Percentiles rank a stretch among this genome's conserved stretches.
Evolutionary conservation across 2,797 vertebrate species (phyloP).

Genomic region (Lophius americanus): DNA sequence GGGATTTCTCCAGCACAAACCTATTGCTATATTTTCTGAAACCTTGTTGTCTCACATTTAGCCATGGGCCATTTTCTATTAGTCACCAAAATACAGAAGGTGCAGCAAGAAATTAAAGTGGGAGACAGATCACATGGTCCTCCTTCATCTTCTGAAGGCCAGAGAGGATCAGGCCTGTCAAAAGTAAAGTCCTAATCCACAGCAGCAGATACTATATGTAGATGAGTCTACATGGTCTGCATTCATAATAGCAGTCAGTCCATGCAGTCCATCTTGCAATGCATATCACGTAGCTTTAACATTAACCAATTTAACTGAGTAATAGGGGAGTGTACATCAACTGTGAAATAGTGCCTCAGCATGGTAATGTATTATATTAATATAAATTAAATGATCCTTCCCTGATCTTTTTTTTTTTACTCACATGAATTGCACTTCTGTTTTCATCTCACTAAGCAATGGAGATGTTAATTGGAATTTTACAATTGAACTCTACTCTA

Average conservation of each 20-base stretch:
- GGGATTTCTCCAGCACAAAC: conserved; percentile 63
- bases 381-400: conserved; percentile 36
- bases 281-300: conserved; percentile 27
- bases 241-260: conserved; percentile 24
- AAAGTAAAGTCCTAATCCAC: conserved; percentile 31
- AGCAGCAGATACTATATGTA: conserved; percentile 13
- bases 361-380: conserved; percentile 37
- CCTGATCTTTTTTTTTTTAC: conserved; percentile 15
- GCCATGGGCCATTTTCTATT: conserved; percentile 46
- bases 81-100: conserved; percentile 58
- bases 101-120: conserved; percentile 34
- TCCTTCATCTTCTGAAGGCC: conserved; percentile 58
- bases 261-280: conserved; percentile 15
- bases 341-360: conserved; percentile 40
- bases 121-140: conserved; percentile 54
- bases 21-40: conserved; percentile 59
- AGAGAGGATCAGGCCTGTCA: conserved; percentile 49
- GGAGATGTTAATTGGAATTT: conserved; percentile 4
- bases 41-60: conserved; percentile 49
- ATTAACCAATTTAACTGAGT: conserved; percentile 43
- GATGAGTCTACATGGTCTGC: conserved; percentile 16
- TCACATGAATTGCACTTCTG: conserved; percentile 31
- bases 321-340: conserved; percentile 21
- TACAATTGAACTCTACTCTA: not conserved
- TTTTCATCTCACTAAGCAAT: conserved; percentile 22